Evolutionary conservation across 2,888 invertebrate species (phyloP), one percentile per base, ranked within the genome.

Genomic region (Leucania comma): DNA sequence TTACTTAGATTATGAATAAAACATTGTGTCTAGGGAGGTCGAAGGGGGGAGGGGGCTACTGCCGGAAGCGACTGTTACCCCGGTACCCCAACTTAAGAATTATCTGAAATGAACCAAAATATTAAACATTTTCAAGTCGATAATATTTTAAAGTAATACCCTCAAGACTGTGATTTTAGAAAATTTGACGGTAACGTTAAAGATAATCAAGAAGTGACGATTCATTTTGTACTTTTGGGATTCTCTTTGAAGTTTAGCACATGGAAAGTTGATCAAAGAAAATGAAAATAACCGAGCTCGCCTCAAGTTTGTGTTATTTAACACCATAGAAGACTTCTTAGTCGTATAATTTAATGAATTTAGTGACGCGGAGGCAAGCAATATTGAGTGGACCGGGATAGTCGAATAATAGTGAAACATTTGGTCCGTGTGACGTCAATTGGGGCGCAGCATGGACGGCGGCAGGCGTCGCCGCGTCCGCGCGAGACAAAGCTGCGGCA

Each of bases 1-100:
- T 89, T 89, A 89, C 90, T 89, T 86, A 83, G 88, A 89, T 90
- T 88, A 93, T 94, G 93, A 94, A 94, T 94, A 93, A 94, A 93
- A 94, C 93, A 94, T 94, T 82, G 75, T 82, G 68, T 78, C 72
- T 78, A 74, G 67, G 80, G 77, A 72, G 80, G 69, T 72, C 76
- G 71, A 72, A 10, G 48, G 9, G 62, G 35, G 17, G 26, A 56
- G 77, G 72, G 73, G 75, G 46, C 68, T 64, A 72, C 74, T 68
- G 80, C 60, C 68, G 79, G 73, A 66, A 84, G 70, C 66, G 58
- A 65, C 63, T 65, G 68, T 72, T 68, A 56, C 75, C 65, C 65
- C 62, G 57, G 73, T 71, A 67, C 68, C 80, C 57, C 78, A 81
- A 82, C 87, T 88, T 81, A 72, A 85, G 87, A 88, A 85, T 88